Base-by-base conservation (phyloP, 2,113 vertebrate genomes). In the Notothenia coriiceps region DNA sequence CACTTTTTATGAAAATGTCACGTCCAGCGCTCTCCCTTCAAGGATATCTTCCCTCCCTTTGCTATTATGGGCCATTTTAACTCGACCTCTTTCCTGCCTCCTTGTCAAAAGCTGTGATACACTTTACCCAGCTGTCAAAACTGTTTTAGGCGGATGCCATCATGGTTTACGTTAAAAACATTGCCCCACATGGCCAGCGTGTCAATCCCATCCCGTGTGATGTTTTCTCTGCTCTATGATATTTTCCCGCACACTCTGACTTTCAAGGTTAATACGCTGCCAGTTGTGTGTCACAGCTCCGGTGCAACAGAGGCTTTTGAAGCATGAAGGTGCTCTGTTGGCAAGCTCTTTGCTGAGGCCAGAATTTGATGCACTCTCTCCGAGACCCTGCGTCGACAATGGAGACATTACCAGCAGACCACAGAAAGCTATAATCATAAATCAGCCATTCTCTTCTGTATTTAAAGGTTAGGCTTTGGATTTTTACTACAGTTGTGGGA, bases 1-100 rank as follows among this genome's bases (percentile, higher is more conserved):
- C 90, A 71, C 77, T 74, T 70, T 87, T 89, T 86, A 80, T 85
- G 83, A 51, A 88, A 88, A 89, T 90, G 89, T 92, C 87, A 90
- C 47, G 83, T 66, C 56, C 69, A 35, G 57, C 35, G 4, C 69
- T 77, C 80, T 82, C 54, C 50, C 74, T 68, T 62, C 61, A 83
- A 75, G 77, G 54, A 83, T 87, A 71, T 83, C 76, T 69, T 68
- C 72, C 77, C 86, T 85, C 77, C 80, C 55, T 57, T 70, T 65
- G 69, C 82, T 12, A 86, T 83, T 79, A 80, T 4, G 55, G 61
- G 17, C 57, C 69, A 60, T 84, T 88, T 84, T 52, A 49, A 84
- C 60, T 75, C 60, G n/a, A 88, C 90, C 83, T 86, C 69, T 18
- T 75, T 79, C 78, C 78, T 70, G 70, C 76, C 77, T 70, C 49